These are phyloP conservation scores for Astropecten irregularis DNA, from an alignment of 53 echinoderm and acorn worm genomes.

Conservation along the genomic window DNA sequence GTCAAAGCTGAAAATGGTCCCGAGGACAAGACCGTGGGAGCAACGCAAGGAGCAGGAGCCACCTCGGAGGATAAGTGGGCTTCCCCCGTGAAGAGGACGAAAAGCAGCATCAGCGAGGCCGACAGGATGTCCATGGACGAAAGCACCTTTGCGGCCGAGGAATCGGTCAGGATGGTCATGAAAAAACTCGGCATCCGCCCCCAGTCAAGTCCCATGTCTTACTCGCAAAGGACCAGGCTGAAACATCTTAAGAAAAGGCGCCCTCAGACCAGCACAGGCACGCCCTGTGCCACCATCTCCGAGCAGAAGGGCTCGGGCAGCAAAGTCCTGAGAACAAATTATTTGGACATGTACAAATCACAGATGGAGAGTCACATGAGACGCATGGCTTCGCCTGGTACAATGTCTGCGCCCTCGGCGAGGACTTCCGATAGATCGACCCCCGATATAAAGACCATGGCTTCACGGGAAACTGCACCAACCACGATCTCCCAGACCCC, in stretches of 20 bases:
- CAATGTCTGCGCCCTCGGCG: not conserved
- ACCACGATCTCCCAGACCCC: not conserved
- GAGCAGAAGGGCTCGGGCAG: constrained; percentile 42
- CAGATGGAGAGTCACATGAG: constrained; percentile 70
- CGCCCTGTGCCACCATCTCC: not conserved
- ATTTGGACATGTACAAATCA: constrained; percentile 74
- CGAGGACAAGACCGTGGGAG: not conserved
- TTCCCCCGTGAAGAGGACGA: not conserved
- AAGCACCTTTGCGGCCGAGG: not conserved
- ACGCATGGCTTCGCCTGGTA: constrained; percentile 57
- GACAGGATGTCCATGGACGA: not conserved
- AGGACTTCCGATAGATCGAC: no score
- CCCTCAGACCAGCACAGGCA: constrained; percentile 45
- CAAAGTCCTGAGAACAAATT: constrained; percentile 78
- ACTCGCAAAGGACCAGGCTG: constrained; percentile 1
- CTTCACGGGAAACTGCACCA: not conserved
- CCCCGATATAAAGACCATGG: no score
- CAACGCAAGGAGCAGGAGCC: not conserved
- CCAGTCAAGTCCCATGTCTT: constrained; percentile 25
- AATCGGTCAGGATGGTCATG: constrained; percentile 27
- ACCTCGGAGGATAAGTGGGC: not conserved
- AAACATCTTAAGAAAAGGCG: constrained; percentile 26
- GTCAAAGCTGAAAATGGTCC: not conserved
- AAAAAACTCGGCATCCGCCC: constrained; percentile 43
- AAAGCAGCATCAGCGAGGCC: not conserved